These are phyloP conservation scores for Emydocephalus ijimae DNA, from an alignment of 2,113 vertebrate genomes.

Conservation along the genomic window DNA sequence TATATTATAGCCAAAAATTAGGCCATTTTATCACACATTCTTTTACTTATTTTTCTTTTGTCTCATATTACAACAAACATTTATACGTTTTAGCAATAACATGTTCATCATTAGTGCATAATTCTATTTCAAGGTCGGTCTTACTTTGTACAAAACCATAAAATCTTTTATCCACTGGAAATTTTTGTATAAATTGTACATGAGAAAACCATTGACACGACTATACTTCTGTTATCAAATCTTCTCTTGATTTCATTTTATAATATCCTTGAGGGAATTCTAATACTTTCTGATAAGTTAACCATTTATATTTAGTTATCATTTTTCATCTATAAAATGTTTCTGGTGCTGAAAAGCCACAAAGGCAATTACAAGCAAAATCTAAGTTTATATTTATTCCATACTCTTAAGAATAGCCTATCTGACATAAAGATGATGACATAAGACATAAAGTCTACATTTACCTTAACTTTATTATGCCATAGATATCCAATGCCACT, in stretches of 20 bases:
- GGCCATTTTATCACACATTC: neutral
- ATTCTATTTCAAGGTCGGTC: neutral
- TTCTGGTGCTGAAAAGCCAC: neutral
- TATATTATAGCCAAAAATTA: neutral
- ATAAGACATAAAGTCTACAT: neutral
- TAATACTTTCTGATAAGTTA: neutral
- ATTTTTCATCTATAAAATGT: neutral
- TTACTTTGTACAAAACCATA: neutral
- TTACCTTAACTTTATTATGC: neutral
- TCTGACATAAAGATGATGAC: neutral
- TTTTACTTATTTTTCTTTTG: neutral
- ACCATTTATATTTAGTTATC: neutral
- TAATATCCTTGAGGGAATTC: neutral
- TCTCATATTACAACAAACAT: neutral
- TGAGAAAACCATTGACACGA: neutral
- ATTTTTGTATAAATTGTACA: neutral
- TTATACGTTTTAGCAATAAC: neutral
- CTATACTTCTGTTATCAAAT: neutral
- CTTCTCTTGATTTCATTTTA: neutral
- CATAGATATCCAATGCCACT: neutral
- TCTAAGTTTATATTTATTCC: neutral
- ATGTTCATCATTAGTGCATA: neutral
- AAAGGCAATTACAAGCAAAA: neutral
- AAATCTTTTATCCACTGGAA: neutral
- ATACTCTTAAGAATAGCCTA: neutral